Conservation (phyloP, 2,797 vertebrate genomes). For the Pipistrellus pygmaeus region DNA sequence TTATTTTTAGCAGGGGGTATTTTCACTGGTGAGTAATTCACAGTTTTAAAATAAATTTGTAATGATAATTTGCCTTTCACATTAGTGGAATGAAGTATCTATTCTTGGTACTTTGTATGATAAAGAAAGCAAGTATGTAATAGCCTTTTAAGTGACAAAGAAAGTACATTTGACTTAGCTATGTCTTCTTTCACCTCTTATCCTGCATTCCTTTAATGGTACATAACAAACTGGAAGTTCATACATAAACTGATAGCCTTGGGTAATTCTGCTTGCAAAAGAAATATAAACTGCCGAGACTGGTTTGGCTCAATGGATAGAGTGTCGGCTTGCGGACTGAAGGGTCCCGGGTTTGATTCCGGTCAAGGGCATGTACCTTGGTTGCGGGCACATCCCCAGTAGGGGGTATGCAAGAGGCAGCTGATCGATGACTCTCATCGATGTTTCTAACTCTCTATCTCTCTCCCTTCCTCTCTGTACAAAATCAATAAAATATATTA, state of each 20-base stretch:
- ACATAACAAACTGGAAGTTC: constrained; percentile 42
- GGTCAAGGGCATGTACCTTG: too few species aligned
- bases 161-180: not conserved
- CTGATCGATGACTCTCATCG: too few species aligned
- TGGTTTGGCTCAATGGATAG: too few species aligned
- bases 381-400: too few species aligned
- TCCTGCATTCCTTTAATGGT: not conserved
- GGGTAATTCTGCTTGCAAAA: constrained; percentile 1
- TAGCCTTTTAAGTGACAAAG: constrained; percentile 6
- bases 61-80: constrained; percentile 22
- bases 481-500: too few species aligned
- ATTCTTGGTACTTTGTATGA: not conserved
- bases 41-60: constrained; percentile 54
- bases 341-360: too few species aligned
- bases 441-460: too few species aligned
- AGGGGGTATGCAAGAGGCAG: too few species aligned
- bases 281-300: constrained; percentile 27
- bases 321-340: too few species aligned
- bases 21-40: constrained; percentile 92
- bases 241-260: not conserved
- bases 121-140: not conserved
- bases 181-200: not conserved
- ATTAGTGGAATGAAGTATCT: constrained; percentile 49
- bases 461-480: too few species aligned
- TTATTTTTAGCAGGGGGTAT: constrained; percentile 89